Base-by-base conservation (phyloP, 2,797 vertebrate genomes). In the Sternarchorhynchus goeldii region DNA sequence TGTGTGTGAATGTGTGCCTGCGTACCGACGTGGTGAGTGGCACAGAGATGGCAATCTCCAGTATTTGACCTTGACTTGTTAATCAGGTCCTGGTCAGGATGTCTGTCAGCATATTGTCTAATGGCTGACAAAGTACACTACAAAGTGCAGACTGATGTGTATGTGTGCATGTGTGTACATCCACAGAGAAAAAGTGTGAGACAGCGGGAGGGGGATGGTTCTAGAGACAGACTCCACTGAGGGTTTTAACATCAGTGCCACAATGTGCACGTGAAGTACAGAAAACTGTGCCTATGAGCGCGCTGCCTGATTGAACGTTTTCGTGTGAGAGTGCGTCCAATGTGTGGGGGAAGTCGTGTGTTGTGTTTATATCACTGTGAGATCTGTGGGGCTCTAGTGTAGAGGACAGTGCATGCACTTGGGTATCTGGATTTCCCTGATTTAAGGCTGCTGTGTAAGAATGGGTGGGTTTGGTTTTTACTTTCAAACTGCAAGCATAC, bases 11-110 rank as follows among this genome's bases (percentile, higher is more conserved):
- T 25, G 25, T 25, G 25, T 25, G 25, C 25, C 25, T 25, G 25
- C 25, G 25, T 25, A 25, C 25, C 25, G 25, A 25, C 25, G 25
- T 25, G 72, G 53, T 73, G 80, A 64, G 70, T 70, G 65, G 58
- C 65, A 34, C 50, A 66, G 65, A 65, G 76, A 78, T 75, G 73
- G 62, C 81, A 65, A 78, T 82, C 76, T 82, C 65, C 76, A 75
- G 72, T 71, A 75, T 78, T 82, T 82, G 81, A 82, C 81, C 81
- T 82, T 82, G 81, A 79, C 53, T 70, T 72, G 66, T 75, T 75
- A 65, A 72, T 71, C 53, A 39, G 50, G 70, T 78, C 65, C 31
- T 82, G 72, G 81, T 82, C 81, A 82, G 67, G 72, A 78, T 41
- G 36, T 82, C 81, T 82, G 72, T 82, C 76, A 82, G 31, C 72